Evolutionary conservation across 2,113 vertebrate species (phyloP), one percentile per base, ranked within the genome.

Genomic region (Shinisaurus crocodilurus): DNA sequence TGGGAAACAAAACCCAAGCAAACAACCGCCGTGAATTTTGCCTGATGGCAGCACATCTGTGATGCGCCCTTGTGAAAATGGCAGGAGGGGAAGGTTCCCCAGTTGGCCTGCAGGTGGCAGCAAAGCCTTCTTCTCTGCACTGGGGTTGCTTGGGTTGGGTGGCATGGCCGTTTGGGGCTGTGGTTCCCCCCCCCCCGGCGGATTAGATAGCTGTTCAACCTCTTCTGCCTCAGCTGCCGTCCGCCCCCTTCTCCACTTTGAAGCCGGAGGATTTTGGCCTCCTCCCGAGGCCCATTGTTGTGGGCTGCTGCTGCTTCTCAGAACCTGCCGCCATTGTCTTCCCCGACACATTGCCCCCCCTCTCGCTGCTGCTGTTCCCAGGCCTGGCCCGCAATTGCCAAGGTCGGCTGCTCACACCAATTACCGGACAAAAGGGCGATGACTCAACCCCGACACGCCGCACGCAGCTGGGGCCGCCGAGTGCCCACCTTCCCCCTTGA

Each of bases 271-370:
- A n/a, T 15, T n/a, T 32, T 82, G 77, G 87, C 77, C 5, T 45
- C 87, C 48, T 72, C 79, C 79, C 79, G 72, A 23, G 75, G 23
- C 20, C 87, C 32, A 88, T 72, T 88, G 79, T 88, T 45, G 50
- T 32, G 6, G 74, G 50, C 37, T 25, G 86, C 65, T 81, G 60
- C 57, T 69, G 75, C 25, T 69, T 70, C 20, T 48, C 43, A 23
- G 79, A 88, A 57, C 87, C 43, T 57, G 87, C 65, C n/a, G 77
- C 77, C 87, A 82, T 82, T 88, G 77, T 88, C 76, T 79, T 9
- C 74, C 3, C 7, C 54, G 13, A 12, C 54, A 57, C 72, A 63
- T 77, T 87, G 86, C n/a, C n/a, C n/a, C 80, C 32, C 45, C 5
- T 20, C 63, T 10, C 12, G 20, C 43, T 37, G 76, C 34, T 1